A percentile compares a stretch with the other conserved stretches of the same genome.
Evolutionary conservation across 53 echinoderm and acorn worm species (phyloP).

Genomic region (Echinarachnius parma): DNA sequence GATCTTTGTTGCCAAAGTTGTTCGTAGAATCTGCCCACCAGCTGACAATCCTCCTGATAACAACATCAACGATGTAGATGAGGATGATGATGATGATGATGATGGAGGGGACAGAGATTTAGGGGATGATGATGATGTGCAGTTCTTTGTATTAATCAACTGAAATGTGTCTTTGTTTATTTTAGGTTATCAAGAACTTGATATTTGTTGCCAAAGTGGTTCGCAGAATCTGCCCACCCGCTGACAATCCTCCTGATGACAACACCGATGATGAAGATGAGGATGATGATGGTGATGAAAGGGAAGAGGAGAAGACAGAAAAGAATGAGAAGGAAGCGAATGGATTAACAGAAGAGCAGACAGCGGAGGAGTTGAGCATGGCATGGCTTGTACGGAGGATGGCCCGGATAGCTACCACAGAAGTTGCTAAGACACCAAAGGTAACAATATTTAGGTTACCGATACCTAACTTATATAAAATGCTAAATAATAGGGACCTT

Average conservation of each 20-base stretch:
- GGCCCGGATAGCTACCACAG: constrained; percentile 60
- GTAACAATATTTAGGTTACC: too few relatives aligned
- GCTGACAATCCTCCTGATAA: background rate
- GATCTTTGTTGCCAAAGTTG: constrained; percentile 79
- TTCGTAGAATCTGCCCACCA: constrained; percentile 55
- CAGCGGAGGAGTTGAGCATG: constrained; percentile 46
- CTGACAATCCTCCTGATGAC: background rate
- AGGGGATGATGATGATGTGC: background rate
- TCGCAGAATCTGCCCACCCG: constrained; percentile 48
- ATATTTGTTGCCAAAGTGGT: constrained; percentile 83
- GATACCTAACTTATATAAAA: too few relatives aligned
- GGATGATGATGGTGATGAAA: constrained; percentile 22
- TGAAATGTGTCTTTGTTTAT: constrained; percentile 1
- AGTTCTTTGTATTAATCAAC: too few relatives aligned
- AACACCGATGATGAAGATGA: constrained; percentile 34
- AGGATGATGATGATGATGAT: constrained; percentile 23
- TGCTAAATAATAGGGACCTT: too few relatives aligned
- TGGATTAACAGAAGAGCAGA: too few relatives aligned
- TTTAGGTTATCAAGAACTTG: constrained; percentile 80
- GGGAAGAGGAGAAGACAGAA: constrained; percentile 12
- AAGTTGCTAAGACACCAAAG: constrained; percentile 64
- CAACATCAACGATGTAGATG: constrained; percentile 30
- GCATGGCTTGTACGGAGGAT: constrained; percentile 65
- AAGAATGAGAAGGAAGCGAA: background rate
- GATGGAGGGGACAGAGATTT: constrained; percentile 1